phyloP scores from a whole-genome alignment of 1,140 invertebrate species.

The Cydia fagiglandana region DNA sequence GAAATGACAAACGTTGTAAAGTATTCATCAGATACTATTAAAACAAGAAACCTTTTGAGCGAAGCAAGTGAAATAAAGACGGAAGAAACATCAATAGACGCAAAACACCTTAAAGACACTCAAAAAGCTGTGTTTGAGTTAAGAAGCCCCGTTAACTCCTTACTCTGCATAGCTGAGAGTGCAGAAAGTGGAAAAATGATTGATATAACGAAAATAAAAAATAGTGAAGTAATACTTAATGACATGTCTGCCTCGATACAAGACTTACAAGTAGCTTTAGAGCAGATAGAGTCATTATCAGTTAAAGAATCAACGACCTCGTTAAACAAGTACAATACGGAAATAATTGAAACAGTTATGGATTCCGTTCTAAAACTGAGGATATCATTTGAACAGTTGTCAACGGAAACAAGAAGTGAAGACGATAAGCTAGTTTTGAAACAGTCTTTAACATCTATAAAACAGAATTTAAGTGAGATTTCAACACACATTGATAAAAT shows the following conservation, averaged over 20 bases:
- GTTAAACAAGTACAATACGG: constrained; percentile 64
- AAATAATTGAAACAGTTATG: constrained; percentile 70
- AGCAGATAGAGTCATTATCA: constrained; percentile 69
- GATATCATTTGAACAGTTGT: constrained; percentile 65
- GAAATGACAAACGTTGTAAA: constrained; percentile 78
- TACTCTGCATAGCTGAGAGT: constrained; percentile 59
- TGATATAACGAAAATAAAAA: constrained; percentile 47
- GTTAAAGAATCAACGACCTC: constrained; percentile 58
- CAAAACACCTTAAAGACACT: constrained; percentile 74
- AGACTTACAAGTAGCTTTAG: constrained; percentile 76
- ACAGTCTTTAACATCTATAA: constrained; percentile 54
- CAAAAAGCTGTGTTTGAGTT: constrained; percentile 75
- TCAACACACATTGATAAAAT: constrained; percentile 54
- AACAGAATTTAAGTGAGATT: constrained; percentile 60
- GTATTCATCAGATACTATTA: constrained; percentile 77
- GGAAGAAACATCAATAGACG: constrained; percentile 67
- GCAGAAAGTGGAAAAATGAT: constrained; percentile 48
- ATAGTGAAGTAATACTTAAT: constrained; percentile 63
- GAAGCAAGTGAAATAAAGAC: constrained; percentile 77
- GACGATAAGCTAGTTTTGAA: constrained; percentile 50
- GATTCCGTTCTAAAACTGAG: constrained; percentile 64
- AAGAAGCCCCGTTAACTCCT: constrained; percentile 63
- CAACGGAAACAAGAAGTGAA: constrained; percentile 48
- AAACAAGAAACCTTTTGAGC: constrained; percentile 72
- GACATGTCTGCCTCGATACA: constrained; percentile 79